Base-by-base conservation (phyloP, 1,140 invertebrate genomes). In the Hyles euphorbiae region DNA sequence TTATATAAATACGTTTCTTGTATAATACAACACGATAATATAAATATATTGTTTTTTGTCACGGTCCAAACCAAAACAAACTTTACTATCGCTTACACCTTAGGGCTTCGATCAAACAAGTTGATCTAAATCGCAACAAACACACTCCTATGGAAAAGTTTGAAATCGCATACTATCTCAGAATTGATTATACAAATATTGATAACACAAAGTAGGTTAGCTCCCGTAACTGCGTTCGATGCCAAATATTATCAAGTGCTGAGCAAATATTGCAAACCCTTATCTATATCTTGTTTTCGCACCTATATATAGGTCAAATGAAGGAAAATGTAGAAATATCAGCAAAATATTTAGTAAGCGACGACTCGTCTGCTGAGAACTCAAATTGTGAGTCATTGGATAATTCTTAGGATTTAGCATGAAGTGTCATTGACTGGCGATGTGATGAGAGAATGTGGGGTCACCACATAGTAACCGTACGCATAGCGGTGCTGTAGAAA, bases 141-240 rank as follows among this genome's bases (percentile, higher is more conserved):
- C 8, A 4, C 36, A 40, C 36, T 40, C 36, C 36, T 5, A 40
- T 40, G 12, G n/a, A 48, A 48, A 48, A 11, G 10, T 48, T 48
- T 48, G 8, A n/a, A 48, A 48, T 11, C n/a, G n/a, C 36, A 49
- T 60, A 75, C 62, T 56, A 40, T 67, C 53, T 69, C 68, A 22
- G 2, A 22, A 22, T 22, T 22, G 74, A 78, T 84, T 83, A 84
- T 78, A 76, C 73, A 81, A 82, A 86, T 78, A 82, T 77, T 74
- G 85, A 88, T 88, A 88, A 76, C 63, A 54, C 44, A 34, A 87
- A 74, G 74, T 88, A 85, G 83, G 86, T 86, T 86, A 84, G 81
- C 75, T 81, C 82, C 81, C 69, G 74, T 84, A 80, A 74, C 61
- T 68, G 70, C 71, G 75, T 76, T 74, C 67, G 68, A 69, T 75